Evolutionary conservation across 2,797 vertebrate species (phyloP), one percentile per base, ranked within the genome.

Genomic region (Sparidentex hasta): DNA sequence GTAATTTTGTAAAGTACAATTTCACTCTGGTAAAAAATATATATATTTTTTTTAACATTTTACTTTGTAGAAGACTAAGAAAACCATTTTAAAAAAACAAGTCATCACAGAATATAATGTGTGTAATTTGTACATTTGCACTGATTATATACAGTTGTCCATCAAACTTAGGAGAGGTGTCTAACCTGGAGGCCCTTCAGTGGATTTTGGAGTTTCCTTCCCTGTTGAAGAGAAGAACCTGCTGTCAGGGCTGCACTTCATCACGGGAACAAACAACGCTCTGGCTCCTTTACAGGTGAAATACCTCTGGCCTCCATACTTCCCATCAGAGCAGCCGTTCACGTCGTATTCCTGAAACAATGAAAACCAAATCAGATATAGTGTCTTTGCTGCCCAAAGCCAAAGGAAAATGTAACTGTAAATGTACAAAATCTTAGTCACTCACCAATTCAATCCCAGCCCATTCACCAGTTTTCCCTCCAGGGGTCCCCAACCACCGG

Each of bases 381-480:
- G 7, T 0, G 2, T 21, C 16, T 65, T 9, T 7, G 8, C 63
- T 29, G 12, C 13, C 6, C 12, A 12, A 68, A 71, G 2, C 48
- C 20, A 17, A 59, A 6, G 61, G 0, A 54, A 50, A 48, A 43
- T 6, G 2, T 1, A 56, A 4, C 8, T 2, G 2, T 1, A 56
- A 4, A 7, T 2, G 21, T 7, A 14, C 11, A 52, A 27, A 59
- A 43, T 7, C n/a, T 17, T 0, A 29, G 23, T 33, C 27, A 66
- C 92, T 93, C 74, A 96, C 95, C 88, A 96, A 65, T 75, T 96
- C 95, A 44, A 96, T 82, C 51, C 95, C 95, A 4, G 93, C 95
- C 94, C 93, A 95, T 41, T 86, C 47, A 1, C 21, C 44, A 1
- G 56, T 87, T 83, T 93, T 93, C 50, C 93, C 93, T 16, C 14